Conservation (phyloP, 2,797 vertebrate genomes). For the Australoheros facetus region DNA sequence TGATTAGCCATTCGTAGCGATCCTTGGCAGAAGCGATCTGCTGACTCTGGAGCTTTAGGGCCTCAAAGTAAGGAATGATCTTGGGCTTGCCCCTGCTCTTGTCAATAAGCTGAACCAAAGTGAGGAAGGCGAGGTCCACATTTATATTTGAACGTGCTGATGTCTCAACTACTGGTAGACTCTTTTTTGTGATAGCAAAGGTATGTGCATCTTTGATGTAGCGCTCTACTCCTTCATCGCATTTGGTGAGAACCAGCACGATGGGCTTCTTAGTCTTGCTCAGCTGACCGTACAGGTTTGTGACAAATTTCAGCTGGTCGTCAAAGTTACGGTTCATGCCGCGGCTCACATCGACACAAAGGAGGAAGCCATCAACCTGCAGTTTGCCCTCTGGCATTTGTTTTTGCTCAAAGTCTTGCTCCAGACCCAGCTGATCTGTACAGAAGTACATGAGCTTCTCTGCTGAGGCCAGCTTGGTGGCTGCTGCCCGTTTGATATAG, state of each 20-base stretch:
- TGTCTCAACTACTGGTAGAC: slow-evolving; percentile 96
- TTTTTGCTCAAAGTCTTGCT: slow-evolving; percentile 99
- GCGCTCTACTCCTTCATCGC: slow-evolving; percentile 96
- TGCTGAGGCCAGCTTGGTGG: slow-evolving; percentile 93
- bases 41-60: slow-evolving; percentile 96
- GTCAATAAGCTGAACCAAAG: slow-evolving; percentile 93
- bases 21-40: slow-evolving; percentile 97
- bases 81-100: slow-evolving; percentile 92
- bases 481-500: slow-evolving; percentile 94
- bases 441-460: slow-evolving; percentile 99
- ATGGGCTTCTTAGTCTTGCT: slow-evolving; percentile 95
- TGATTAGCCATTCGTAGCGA: slow-evolving; percentile 94
- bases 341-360: slow-evolving; percentile 94
- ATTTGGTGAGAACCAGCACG: slow-evolving; percentile 94
- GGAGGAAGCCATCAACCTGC: slow-evolving; percentile 92
- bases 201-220: slow-evolving; percentile 97
- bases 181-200: slow-evolving; percentile 96
- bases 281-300: slow-evolving; percentile 93
- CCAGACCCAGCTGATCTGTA: slow-evolving; percentile 96
- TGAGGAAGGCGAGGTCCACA: slow-evolving; percentile 93
- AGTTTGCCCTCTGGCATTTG: slow-evolving; percentile 99
- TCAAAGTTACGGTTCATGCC: slow-evolving; percentile 99
- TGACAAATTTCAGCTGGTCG: slow-evolving; percentile 95
- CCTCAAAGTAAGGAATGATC: slow-evolving; percentile 97
- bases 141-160: slow-evolving; percentile 98